These are phyloP conservation scores for Callaeas wilsoni DNA, from an alignment of 2,113 vertebrate species.

Conservation along the genomic window DNA sequence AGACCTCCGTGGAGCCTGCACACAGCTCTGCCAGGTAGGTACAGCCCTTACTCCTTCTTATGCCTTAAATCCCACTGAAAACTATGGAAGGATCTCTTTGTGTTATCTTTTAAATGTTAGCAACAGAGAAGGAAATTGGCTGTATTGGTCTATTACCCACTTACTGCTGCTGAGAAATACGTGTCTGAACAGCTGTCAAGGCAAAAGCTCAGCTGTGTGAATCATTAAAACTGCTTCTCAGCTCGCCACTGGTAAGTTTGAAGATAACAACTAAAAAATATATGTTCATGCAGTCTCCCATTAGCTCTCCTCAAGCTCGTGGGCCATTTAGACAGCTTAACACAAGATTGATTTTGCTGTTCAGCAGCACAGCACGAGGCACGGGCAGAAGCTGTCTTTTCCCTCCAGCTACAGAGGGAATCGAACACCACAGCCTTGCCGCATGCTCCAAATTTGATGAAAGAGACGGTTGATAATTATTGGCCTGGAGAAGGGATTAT, in stretches of 20 bases:
- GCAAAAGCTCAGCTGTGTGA: neutral
- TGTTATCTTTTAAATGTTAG: neutral
- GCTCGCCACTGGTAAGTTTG: neutral
- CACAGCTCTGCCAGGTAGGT: neutral
- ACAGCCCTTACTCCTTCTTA: neutral
- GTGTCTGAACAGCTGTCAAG: neutral
- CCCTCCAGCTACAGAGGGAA: neutral
- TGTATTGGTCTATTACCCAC: neutral
- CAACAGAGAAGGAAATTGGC: neutral
- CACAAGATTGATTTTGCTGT: neutral
- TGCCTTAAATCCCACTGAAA: neutral
- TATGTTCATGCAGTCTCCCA: neutral
- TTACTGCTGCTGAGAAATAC: neutral
- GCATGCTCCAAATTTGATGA: neutral
- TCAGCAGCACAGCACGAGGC: neutral
- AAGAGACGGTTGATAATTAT: neutral
- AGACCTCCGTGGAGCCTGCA: neutral
- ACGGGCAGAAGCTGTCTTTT: neutral
- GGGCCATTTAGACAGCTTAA: neutral
- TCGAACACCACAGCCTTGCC: neutral
- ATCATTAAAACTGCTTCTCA: constrained; percentile 27
- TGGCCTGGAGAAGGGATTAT: neutral
- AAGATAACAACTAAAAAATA: neutral
- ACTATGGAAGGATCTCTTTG: neutral
- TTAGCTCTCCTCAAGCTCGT: neutral